Evolutionary conservation across 2,113 vertebrate genomes (phyloP), one percentile per base, ranked within the genome.

Genomic region (Climacteris rufus): DNA sequence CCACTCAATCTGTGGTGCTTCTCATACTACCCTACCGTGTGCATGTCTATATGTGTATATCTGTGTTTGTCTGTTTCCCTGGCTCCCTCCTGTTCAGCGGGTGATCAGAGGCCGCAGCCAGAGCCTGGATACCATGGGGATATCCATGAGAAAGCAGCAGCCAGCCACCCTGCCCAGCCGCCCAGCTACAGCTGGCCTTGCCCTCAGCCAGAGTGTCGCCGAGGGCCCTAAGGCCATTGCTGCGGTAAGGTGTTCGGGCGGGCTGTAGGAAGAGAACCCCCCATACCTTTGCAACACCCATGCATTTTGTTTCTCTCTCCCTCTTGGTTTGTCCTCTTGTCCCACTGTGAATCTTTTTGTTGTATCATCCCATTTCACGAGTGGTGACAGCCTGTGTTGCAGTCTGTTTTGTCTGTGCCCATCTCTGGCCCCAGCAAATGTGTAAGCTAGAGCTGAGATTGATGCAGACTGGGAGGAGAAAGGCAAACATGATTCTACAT

Each of bases 31-130:
- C 87, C 90, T 96, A 52, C 71, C 0, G 15, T 92, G 81, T 96
- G 91, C 96, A 70, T 90, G 91, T 87, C 83, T 89, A 71, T 81
- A 90, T 69, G 88, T 96, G 88, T 95, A 72, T 95, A 65, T 93
- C 91, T 95, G 69, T 95, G 87, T 91, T 90, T 96, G 92, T 97
- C 91, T 96, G 87, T 96, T 94, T 96, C 89, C 97, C 89, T 97
- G 90, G 93, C 90, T 95, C 70, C 96, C 91, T 96, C 70, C 70
- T 93, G 94, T 88, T 87, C 94, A 99, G 99, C 98, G 98, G 91
- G 99, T 99, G 94, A 99, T 99, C 85, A 96, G 99, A 94, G 99
- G 99, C 80, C 97, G 99, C 74, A 99, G 99, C 94, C 98, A 99
- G 96, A 99, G 98, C 33, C 98, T 99, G 95, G 99, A 99, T 94